Percentiles rank a stretch among this genome's conserved stretches.
Conservation (phyloP, 2,113 vertebrate genomes). For the Pampusana beccarii region DNA sequence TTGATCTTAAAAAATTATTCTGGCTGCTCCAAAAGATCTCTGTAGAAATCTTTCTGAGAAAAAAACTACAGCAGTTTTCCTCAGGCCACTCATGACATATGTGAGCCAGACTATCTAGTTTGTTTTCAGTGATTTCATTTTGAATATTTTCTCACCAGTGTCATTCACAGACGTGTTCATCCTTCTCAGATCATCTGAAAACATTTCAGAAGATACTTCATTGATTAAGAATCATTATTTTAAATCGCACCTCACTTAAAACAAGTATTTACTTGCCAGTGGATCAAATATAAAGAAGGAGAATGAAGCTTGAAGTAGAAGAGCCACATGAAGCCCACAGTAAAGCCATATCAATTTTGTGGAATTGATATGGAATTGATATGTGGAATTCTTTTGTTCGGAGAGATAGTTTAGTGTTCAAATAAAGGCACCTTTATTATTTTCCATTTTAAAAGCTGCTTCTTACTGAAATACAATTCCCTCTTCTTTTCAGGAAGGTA, state of each 20-base stretch:
- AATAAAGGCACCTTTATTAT: neutral
- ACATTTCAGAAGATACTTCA: neutral
- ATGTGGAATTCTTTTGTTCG: neutral
- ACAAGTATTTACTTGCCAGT: neutral
- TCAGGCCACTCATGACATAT: neutral
- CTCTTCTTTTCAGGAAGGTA: neutral
- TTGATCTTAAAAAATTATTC: neutral
- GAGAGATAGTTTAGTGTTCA: neutral
- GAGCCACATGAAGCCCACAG: neutral
- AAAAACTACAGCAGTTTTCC: neutral
- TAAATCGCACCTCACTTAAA: neutral
- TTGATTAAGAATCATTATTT: neutral
- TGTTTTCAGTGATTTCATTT: neutral
- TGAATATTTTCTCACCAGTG: neutral
- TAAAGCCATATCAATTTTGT: neutral
- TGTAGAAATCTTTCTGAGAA: neutral
- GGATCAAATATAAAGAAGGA: neutral
- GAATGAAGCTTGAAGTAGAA: neutral
- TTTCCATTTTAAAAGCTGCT: neutral
- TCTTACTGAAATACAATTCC: neutral
- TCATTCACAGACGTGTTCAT: neutral
- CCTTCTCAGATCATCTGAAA: neutral
- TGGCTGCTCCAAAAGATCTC: neutral
- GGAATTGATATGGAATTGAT: too few relatives aligned
- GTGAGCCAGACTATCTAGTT: neutral